Percentiles rank a stretch among this genome's conserved stretches.
These are phyloP conservation scores for Syndactyla subalaris DNA, from an alignment of 2,797 vertebrate species.

Conservation along the genomic window DNA sequence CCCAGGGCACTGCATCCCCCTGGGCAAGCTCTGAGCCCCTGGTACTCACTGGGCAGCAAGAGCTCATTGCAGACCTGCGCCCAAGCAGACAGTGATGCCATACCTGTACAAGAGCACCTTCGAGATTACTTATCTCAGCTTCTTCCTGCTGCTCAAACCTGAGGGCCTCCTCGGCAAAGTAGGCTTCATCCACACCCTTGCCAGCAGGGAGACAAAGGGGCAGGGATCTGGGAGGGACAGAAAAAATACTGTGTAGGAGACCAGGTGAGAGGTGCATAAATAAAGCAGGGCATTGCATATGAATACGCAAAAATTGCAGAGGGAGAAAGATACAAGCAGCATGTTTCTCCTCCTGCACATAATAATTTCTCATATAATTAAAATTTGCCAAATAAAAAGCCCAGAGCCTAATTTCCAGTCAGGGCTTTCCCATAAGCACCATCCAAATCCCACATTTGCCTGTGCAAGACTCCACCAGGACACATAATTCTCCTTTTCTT, in stretches of 20 bases:
- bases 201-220: not conserved
- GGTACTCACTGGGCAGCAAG: rapidly evolving
- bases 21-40: rapidly evolving
- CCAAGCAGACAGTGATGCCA: rapidly evolving
- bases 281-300: too few species aligned
- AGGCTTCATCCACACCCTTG: not conserved
- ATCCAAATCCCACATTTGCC: rapidly evolving
- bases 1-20: not conserved
- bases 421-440: not conserved
- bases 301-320: not conserved
- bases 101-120: slow-evolving; percentile 46
- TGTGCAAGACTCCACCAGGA: not conserved
- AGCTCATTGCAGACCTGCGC: not conserved
- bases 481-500: not conserved
- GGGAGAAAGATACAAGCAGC: not conserved
- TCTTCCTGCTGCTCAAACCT: not conserved
- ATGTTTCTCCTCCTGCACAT: not conserved
- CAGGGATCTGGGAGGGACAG: not conserved
- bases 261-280: not conserved
- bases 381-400: not conserved
- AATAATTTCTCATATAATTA: not conserved
- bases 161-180: not conserved
- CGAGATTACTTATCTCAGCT: not conserved
- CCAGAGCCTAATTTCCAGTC: not conserved
- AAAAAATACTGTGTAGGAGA: not conserved